A percentile compares a stretch with the other conserved stretches of the same genome.
Conservation (phyloP, 2,888 invertebrate genomes). For the Dysmachus trigonus region DNA sequence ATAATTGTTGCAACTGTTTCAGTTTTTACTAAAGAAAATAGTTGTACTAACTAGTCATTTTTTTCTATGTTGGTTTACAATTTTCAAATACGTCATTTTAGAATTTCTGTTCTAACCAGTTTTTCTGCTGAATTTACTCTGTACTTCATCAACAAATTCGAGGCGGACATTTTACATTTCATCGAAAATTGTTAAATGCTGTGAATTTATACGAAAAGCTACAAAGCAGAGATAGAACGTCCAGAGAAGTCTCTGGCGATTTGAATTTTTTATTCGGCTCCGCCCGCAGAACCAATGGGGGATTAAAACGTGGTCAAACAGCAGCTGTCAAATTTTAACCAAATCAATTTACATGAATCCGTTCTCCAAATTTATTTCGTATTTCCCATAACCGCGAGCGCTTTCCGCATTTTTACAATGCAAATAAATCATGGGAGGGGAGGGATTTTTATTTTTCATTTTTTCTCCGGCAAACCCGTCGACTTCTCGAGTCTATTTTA, state of each 20-base stretch:
- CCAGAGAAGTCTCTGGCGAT: background rate
- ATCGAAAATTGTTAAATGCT: too few species aligned
- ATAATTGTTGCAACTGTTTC: too few species aligned
- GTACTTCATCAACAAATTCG: background rate
- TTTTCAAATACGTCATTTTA: too few species aligned
- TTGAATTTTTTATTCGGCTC: background rate
- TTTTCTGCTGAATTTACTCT: background rate
- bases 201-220: background rate
- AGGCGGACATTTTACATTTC: background rate
- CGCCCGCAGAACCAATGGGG: background rate
- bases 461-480: background rate
- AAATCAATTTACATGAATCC: background rate
- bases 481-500: background rate
- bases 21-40: too few species aligned
- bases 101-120: too few species aligned
- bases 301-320: background rate
- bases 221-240: background rate
- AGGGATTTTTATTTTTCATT: background rate
- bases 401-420: background rate
- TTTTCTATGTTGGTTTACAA: too few species aligned
- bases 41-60: too few species aligned
- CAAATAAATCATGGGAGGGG: background rate
- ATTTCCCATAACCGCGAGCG: background rate
- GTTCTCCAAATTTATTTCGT: background rate
- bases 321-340: background rate